A percentile compares a stretch with the other conserved stretches of the same genome.
Evolutionary conservation across 2,113 vertebrate species (phyloP).

Genomic region (Ovis canadensis): DNA sequence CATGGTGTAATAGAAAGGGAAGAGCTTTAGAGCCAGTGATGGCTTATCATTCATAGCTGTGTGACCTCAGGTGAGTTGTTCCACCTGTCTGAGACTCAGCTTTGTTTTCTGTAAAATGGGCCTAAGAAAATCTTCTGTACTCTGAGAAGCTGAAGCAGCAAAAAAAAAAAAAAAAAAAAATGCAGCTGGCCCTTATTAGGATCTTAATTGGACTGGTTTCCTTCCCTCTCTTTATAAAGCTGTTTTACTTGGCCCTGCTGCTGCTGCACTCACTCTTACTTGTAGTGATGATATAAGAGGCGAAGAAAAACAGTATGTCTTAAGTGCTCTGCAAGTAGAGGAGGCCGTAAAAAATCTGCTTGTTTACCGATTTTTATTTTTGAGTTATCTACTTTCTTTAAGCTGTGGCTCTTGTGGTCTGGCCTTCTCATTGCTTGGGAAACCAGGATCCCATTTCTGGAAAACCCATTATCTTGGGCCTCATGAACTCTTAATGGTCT

Average conservation of each 20-base stretch:
- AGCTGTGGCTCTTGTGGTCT: constrained; percentile 27
- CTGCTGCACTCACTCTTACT: background rate
- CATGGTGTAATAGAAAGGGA: background rate
- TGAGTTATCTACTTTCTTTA: constrained; percentile 49
- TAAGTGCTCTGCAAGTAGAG: background rate
- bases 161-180: background rate
- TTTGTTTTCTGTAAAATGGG: background rate
- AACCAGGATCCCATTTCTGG: constrained; percentile 36
- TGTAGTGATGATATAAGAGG: constrained; percentile 2
- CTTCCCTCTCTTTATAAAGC: background rate
- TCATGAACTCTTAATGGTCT: constrained; percentile 40
- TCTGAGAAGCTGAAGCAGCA: background rate
- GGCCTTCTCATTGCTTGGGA: constrained; percentile 13
- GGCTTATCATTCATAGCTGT: background rate
- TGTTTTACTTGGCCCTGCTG: background rate
- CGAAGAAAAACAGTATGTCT: background rate
- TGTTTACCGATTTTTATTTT: constrained; percentile 54
- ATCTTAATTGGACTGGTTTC: background rate
- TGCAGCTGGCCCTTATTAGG: background rate
- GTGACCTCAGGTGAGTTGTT: background rate
- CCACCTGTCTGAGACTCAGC: background rate
- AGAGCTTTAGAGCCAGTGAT: background rate
- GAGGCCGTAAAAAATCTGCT: background rate
- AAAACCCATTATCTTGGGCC: constrained; percentile 51
- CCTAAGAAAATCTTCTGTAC: background rate